A percentile compares a stretch with the other conserved stretches of the same genome.
These are phyloP conservation scores for Cancer borealis DNA, from an alignment of 2,888 invertebrate species.

Conservation along the genomic window DNA sequence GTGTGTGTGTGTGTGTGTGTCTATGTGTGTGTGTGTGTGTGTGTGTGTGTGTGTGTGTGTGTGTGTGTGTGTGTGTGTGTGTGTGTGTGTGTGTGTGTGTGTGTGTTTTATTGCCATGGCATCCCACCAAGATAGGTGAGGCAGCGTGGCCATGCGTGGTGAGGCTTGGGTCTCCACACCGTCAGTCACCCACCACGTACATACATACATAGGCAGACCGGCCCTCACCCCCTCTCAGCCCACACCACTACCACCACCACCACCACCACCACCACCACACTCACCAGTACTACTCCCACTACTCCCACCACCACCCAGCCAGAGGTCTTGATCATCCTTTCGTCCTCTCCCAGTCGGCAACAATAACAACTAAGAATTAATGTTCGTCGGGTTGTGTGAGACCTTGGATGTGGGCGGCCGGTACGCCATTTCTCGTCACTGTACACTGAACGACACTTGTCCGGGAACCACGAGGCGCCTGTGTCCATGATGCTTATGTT, in stretches of 20 bases:
- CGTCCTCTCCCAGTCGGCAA: neutral
- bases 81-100: slow-evolving; percentile 26
- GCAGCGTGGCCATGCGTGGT: neutral
- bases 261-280: neutral
- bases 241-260: neutral
- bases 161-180: neutral
- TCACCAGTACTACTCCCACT: neutral
- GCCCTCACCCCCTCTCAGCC: neutral
- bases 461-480: neutral
- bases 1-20: neutral
- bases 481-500: slow-evolving; percentile 29
- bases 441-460: neutral
- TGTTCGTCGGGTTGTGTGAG: neutral
- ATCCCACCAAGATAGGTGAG: slow-evolving; percentile 11
- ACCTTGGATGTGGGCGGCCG: neutral
- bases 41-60: slow-evolving; percentile 20
- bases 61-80: slow-evolving; percentile 20
- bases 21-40: too few species aligned
- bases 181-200: neutral
- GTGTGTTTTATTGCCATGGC: slow-evolving; percentile 18
- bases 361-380: neutral
- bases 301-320: neutral
- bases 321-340: neutral
- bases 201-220: neutral
- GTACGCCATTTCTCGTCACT: neutral